Evolutionary conservation across 2,113 vertebrate genomes (phyloP), one percentile per base, ranked within the genome.

Genomic region (Bungarus multicinctus): DNA sequence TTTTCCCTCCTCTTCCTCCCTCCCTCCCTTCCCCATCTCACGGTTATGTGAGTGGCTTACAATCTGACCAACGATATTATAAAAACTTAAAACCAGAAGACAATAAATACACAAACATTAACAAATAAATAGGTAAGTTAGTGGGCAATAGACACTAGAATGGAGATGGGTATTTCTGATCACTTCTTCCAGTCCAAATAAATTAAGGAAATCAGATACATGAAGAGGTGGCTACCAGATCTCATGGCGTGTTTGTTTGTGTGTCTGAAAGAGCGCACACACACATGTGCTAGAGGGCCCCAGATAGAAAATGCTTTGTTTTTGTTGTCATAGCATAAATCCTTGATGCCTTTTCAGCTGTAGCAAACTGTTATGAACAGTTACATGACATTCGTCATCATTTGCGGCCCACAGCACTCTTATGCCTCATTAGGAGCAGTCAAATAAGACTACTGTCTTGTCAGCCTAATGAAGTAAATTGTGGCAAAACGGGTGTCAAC

Each of bases 351-450:
- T 92, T 94, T 55, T 54, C 22, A 20, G 11, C 39, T 34, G 88
- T 93, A 96, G 95, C 85, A 95, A 88, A 12, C 93, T 95, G 30
- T 58, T 89, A 60, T 64, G 39, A 94, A 89, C 34, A 45, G 91
- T 94, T 93, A 87, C 11, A 74, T 94, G 27, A 47, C 95, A 96
- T 95, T 95, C 95, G 93, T 96, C 92, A 85, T 85, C 90, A 25
- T 55, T 25, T 52, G 90, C 27, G 89, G 91, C 87, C 69, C 22
- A 91, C 81, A 69, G 74, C 94, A 88, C 54, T 14, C 91, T 94
- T 94, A 93, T 3, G 69, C 34, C 92, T 16, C 74, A 93, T 95
- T 93, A 95, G 57, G 69, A 23, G 8, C 43, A 93, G 91, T 93
- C 92, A 93, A 85, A 94, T 93, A 94, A 89, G 6, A 11, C 50